Conservation (phyloP, 2,113 vertebrate genomes). For the Planiliza haematocheilus region DNA sequence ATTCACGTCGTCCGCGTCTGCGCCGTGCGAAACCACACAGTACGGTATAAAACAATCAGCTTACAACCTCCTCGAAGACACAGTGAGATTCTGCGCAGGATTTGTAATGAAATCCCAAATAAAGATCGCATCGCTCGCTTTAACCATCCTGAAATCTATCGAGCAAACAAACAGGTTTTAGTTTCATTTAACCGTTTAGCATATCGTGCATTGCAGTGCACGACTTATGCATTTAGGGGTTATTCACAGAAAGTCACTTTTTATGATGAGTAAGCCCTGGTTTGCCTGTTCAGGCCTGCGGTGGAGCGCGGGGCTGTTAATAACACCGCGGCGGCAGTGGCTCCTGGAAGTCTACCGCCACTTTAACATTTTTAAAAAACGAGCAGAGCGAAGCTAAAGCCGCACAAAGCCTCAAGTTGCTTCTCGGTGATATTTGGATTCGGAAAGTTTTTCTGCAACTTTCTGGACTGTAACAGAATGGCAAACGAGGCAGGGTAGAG, state of each 20-base stretch:
- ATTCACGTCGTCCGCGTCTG: background rate
- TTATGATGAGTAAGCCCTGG: conserved; percentile 63
- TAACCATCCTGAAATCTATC: too few species aligned
- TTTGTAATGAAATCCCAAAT: background rate
- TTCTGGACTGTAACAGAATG: background rate
- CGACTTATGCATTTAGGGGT: background rate
- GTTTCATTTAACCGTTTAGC: too few species aligned
- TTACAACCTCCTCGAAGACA: background rate
- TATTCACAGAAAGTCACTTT: conserved; percentile 48
- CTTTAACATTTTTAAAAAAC: conserved; percentile 57
- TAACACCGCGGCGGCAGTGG: conserved; percentile 69
- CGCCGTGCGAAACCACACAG: background rate
- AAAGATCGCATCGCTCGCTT: background rate
- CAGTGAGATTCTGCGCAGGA: background rate
- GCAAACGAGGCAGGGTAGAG: background rate
- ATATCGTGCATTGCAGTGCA: background rate
- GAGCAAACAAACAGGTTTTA: too few species aligned
- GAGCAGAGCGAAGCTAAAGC: conserved; percentile 55
- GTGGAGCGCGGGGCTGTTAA: conserved; percentile 62
- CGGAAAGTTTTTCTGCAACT: background rate
- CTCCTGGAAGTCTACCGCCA: conserved; percentile 57
- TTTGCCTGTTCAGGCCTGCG: conserved; percentile 56
- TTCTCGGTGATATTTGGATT: conserved; percentile 37
- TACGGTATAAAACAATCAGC: background rate
- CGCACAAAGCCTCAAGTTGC: conserved; percentile 41